These are phyloP conservation scores for Globia sparganii DNA, from an alignment of 2,888 invertebrate genomes.

Conservation along the genomic window DNA sequence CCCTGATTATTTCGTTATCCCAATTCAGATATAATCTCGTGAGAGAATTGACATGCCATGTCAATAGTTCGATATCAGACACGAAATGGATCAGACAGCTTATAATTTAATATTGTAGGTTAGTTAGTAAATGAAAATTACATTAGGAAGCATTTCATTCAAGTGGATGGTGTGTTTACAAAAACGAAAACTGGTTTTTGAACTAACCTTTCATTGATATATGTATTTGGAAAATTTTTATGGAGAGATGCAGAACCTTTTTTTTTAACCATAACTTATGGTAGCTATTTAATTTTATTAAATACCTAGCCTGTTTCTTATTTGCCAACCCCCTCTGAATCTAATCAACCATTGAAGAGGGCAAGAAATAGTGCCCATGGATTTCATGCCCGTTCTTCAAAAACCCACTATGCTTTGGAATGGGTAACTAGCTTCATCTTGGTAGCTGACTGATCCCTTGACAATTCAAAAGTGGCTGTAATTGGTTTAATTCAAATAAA, in stretches of 20 bases:
- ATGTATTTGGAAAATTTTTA: not conserved
- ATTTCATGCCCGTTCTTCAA: no score
- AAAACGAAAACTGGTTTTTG: not conserved
- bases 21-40: constrained; percentile 41
- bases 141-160: constrained; percentile 21
- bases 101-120: constrained; percentile 23
- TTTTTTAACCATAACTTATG: not conserved
- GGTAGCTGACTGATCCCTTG: not conserved
- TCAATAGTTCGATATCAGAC: constrained; percentile 51
- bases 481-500: not conserved
- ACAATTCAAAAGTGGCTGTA: not conserved
- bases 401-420: no score
- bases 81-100: constrained; percentile 24
- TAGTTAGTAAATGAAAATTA: constrained; percentile 8
- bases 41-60: constrained; percentile 45
- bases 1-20: constrained; percentile 50
- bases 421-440: no score
- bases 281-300: not conserved
- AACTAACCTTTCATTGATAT: not conserved
- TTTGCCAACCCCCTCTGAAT: not conserved
- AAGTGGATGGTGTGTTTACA: not conserved
- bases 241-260: no score
- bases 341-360: no score
- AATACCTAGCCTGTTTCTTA: not conserved
- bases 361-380: no score